phyloP scores from a whole-genome alignment of 2,113 vertebrate species.

The Arothron firmamentum region DNA sequence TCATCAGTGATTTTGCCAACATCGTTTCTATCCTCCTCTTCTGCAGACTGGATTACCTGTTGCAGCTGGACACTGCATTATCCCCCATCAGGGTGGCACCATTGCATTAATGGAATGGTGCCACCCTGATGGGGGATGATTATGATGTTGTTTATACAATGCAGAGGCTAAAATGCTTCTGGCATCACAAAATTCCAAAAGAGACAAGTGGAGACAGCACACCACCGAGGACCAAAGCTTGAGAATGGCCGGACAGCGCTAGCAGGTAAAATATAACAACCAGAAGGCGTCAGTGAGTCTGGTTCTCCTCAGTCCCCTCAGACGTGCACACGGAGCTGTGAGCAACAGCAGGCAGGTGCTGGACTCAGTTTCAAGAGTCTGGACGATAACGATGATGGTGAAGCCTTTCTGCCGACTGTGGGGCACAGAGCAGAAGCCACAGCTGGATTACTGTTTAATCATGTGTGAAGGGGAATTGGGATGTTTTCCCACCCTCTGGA shows the following conservation, averaged over 20 bases:
- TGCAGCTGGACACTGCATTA: conserved; percentile 90
- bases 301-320: conserved; percentile 29
- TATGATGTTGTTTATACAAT: too few species aligned
- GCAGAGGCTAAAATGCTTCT: too few species aligned
- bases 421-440: conserved; percentile 19
- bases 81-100: too few species aligned
- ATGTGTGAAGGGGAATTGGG: conserved; percentile 3
- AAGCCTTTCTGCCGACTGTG: conserved; percentile 18
- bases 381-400: conserved; percentile 12
- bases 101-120: too few species aligned
- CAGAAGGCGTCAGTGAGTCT: background rate
- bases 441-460: background rate
- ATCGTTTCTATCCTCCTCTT: conserved; percentile 90
- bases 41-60: conserved; percentile 81
- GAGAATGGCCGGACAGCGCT: conserved; percentile 38
- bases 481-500: too few species aligned
- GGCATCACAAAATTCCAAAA: too few species aligned
- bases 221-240: conserved; percentile 26
- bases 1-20: conserved; percentile 89
- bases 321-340: conserved; percentile 71
- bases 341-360: conserved; percentile 25
- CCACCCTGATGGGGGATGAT: too few species aligned
- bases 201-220: too few species aligned
- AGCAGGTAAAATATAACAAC: too few species aligned
- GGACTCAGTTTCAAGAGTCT: conserved; percentile 76